phyloP scores from a whole-genome alignment of 2,797 vertebrate genomes.

The Poeciliopsis turneri region DNA sequence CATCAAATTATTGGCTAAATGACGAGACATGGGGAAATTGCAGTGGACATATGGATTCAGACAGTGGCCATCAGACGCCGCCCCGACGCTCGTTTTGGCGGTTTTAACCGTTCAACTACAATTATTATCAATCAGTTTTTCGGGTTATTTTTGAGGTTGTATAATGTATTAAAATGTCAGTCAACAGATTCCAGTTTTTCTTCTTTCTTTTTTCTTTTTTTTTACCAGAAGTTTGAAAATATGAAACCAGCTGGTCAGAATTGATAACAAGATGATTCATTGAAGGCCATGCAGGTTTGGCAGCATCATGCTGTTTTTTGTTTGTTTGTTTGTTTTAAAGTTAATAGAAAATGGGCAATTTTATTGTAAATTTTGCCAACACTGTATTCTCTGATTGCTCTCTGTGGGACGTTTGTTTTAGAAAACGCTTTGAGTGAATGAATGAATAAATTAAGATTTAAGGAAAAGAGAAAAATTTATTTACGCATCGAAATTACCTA shows the following conservation, averaged over 20 bases:
- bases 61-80: conserved; percentile 56
- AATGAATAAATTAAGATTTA: background rate
- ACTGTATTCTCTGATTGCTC: too few species aligned
- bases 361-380: too few species aligned
- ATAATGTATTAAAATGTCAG: background rate
- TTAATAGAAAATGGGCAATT: background rate
- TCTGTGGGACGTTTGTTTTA: too few species aligned
- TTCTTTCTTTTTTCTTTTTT: background rate
- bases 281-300: background rate
- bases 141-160: background rate
- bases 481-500: background rate
- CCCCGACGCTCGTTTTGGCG: conserved; percentile 13
- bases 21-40: conserved; percentile 56
- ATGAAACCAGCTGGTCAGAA: background rate
- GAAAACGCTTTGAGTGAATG: too few species aligned
- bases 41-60: conserved; percentile 67
- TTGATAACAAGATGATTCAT: background rate
- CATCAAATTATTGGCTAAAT: conserved; percentile 66
- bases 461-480: background rate
- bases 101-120: conserved; percentile 42
- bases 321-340: background rate
- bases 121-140: background rate
- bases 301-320: background rate
- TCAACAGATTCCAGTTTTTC: conserved; percentile 2
- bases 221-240: background rate